phyloP scores from a whole-genome alignment of 2,888 invertebrate species.

The Drosophila nigritarsus region DNA sequence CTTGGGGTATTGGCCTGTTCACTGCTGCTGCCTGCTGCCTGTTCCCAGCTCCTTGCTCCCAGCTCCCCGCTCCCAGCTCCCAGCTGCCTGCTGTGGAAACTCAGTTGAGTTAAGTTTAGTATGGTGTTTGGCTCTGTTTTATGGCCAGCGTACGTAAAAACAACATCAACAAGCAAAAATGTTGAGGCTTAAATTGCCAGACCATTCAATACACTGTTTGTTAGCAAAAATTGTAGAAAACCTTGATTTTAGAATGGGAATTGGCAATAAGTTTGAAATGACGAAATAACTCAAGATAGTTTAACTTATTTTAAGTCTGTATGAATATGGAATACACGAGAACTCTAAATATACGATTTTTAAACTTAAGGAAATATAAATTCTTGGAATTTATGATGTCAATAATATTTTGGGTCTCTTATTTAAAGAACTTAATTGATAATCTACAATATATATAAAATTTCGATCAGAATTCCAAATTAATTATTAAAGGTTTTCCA shows the following conservation, averaged over 20 bases:
- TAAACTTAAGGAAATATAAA: no score
- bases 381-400: no score
- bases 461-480: background rate
- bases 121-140: slow-evolving; percentile 29
- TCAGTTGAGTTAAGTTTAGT: slow-evolving; percentile 19
- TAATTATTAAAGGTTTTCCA: background rate
- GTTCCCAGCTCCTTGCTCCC: background rate
- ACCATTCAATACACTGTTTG: background rate
- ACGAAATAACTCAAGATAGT: background rate
- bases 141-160: slow-evolving; percentile 64
- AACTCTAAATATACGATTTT: background rate
- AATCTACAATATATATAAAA: rapidly evolving
- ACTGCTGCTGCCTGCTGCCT: background rate
- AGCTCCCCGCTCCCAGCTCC: background rate
- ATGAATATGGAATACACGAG: background rate
- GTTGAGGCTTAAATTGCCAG: background rate
- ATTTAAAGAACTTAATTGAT: background rate
- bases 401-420: background rate
- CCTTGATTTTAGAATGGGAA: background rate
- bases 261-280: background rate
- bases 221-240: background rate
- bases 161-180: slow-evolving; percentile 48
- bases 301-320: background rate
- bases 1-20: slow-evolving; percentile 51
- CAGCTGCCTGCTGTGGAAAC: background rate